Evolutionary conservation across 2,797 vertebrate species (phyloP), one percentile per base, ranked within the genome.

Genomic region (Adelosebastes latens): DNA sequence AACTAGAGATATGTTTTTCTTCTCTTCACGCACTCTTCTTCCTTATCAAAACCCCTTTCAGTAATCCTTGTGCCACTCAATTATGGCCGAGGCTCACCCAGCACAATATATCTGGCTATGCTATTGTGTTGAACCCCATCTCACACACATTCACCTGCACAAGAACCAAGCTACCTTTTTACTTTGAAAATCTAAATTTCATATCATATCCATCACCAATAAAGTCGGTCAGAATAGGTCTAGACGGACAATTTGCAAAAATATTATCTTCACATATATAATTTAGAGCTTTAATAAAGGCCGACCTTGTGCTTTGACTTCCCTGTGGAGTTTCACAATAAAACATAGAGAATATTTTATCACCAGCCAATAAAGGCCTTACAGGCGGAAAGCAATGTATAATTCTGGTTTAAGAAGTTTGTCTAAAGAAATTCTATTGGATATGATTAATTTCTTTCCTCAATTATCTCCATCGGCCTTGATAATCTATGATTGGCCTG

Each of bases 391-490:
- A 11, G 27, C 16, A 16, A 36, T 6, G 4, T 63, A 12, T 2
- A 20, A 55, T 16, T 16, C 29, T 58, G 22, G 16, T 24, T 59
- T n/a, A 6, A 53, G 66, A 31, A 55, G 39, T 10, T 32, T 6
- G 27, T 8, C 32, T 16, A 36, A 67, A 18, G 74, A 69, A 77
- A 64, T 66, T 7, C 69, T 27, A 10, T 2, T 39, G 63, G 14
- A 62, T 61, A 69, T 59, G 31, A 70, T 77, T 80, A 16, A 79
- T 86, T 82, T 75, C 55, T 77, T 73, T 77, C 36, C 66, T 72
- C 18, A 24, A 67, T 89, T 67, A 64, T 77, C 39, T 64, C 53
- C 25, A 27, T 76, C 65, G 59, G 68, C 46, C 69, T 61, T 25
- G 20, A 73, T 72, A 55, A 79, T 85, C 59, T 24, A 75, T 82